phyloP scores from a whole-genome alignment of 2,113 vertebrate genomes.

The Scomber scombrus region DNA sequence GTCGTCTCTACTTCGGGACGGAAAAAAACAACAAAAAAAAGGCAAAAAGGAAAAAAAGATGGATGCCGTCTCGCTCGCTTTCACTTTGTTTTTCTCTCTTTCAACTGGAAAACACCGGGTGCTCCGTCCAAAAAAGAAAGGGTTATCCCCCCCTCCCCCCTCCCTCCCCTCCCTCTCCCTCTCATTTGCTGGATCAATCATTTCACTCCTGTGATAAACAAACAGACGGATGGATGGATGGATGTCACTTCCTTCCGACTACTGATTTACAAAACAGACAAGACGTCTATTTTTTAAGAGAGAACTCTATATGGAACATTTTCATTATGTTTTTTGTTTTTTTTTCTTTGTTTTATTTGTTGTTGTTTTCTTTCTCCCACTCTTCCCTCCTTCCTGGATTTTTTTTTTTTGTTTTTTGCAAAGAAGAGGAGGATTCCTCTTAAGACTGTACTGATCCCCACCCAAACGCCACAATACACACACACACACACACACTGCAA shows the following conservation, averaged over 20 bases:
- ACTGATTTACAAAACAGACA: slow-evolving; percentile 80
- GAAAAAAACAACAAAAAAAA: not conserved
- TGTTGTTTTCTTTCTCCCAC: slow-evolving; percentile 22
- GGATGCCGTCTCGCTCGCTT: not conserved
- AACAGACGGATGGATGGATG: slow-evolving; percentile 34
- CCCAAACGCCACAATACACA: slow-evolving; percentile 20
- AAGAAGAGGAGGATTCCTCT: slow-evolving; percentile 56
- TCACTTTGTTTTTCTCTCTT: slow-evolving; percentile 6
- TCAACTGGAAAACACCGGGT: slow-evolving; percentile 63
- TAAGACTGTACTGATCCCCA: slow-evolving; percentile 61
- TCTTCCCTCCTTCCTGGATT: slow-evolving; percentile 29
- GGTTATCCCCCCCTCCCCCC: too few species aligned
- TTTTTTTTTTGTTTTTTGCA: slow-evolving; percentile 48
- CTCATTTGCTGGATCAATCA: slow-evolving; percentile 29
- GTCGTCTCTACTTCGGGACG: not conserved
- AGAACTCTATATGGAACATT: slow-evolving; percentile 53
- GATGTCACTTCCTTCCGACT: slow-evolving; percentile 65
- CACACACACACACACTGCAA: slow-evolving; percentile 71
- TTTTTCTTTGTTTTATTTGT: slow-evolving; percentile 7
- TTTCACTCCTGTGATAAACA: slow-evolving; percentile 42
- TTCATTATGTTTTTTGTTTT: slow-evolving; percentile 23
- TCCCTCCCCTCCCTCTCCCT: slow-evolving; percentile 1
- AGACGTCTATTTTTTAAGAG: slow-evolving; percentile 69
- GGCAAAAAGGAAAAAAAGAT: slow-evolving; percentile 13
- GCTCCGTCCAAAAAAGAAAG: slow-evolving; percentile 50